These are phyloP conservation scores for Girardinus metallicus DNA, from an alignment of 2,797 vertebrate genomes.

Conservation along the genomic window DNA sequence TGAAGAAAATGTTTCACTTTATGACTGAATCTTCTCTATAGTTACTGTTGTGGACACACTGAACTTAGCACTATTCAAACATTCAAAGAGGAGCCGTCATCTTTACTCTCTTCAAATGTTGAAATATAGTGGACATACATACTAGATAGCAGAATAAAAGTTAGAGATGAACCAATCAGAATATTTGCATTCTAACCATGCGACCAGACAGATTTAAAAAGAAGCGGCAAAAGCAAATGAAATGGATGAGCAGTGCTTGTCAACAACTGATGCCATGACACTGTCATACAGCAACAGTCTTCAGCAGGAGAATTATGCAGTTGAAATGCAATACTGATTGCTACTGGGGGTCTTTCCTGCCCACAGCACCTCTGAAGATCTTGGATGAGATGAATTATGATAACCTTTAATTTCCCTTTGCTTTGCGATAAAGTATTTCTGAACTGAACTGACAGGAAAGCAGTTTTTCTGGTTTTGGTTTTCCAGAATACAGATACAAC, in stretches of 20 bases:
- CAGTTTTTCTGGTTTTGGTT: background rate
- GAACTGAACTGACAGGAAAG: background rate
- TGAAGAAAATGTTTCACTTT: conserved; percentile 77
- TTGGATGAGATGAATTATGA: background rate
- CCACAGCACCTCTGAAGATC: background rate
- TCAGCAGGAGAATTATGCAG: background rate
- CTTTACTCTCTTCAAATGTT: conserved; percentile 12
- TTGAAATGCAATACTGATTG: background rate
- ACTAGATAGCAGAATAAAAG: background rate
- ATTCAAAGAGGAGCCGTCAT: conserved; percentile 21
- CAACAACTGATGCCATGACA: background rate
- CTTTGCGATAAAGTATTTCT: background rate
- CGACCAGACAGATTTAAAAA: background rate
- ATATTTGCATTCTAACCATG: background rate
- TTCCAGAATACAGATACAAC: background rate
- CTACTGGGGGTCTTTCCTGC: background rate
- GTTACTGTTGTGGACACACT: conserved; percentile 33
- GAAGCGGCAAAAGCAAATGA: background rate
- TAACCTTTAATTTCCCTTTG: background rate
- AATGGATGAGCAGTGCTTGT: background rate
- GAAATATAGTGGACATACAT: background rate
- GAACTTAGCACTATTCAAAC: conserved; percentile 53
- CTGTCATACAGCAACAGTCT: background rate
- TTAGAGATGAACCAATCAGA: background rate
- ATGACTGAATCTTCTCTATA: conserved; percentile 61